These are phyloP conservation scores for Drosophila bunnanda DNA, from an alignment of 2,888 invertebrate species.

Conservation along the genomic window DNA sequence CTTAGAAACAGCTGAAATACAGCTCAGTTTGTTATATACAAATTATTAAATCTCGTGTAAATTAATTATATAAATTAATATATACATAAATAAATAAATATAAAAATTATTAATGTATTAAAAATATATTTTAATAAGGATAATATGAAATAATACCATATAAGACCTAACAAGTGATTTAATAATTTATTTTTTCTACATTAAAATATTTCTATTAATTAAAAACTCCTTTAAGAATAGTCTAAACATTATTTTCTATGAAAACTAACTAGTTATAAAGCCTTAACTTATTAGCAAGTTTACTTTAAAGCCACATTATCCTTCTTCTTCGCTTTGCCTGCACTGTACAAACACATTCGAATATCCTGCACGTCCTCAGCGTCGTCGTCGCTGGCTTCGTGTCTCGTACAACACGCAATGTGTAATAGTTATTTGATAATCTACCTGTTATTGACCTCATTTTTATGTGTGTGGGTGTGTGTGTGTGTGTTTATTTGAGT, in stretches of 20 bases:
- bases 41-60: too few species aligned
- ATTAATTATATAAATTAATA: too few species aligned
- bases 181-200: not conserved
- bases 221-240: not conserved
- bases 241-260: not conserved
- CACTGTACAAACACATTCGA: conserved; percentile 9
- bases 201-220: too few species aligned
- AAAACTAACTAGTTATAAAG: too few species aligned
- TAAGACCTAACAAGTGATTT: not conserved
- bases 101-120: not conserved
- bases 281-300: not conserved
- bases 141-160: not conserved
- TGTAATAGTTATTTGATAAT: conserved; percentile 79
- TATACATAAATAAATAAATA: too few species aligned
- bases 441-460: conserved; percentile 80
- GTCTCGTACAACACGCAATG: conserved; percentile 40
- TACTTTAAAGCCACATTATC: not conserved
- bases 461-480: conserved; percentile 59
- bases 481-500: conserved; percentile 1
- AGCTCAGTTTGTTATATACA: too few species aligned
- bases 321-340: not conserved
- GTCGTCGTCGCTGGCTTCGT: conserved; percentile 23
- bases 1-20: not conserved
- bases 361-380: conserved; percentile 19
- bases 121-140: too few species aligned